Evolutionary conservation across 2,888 invertebrate species (phyloP).

Genomic region (Dioctria rufipes): DNA sequence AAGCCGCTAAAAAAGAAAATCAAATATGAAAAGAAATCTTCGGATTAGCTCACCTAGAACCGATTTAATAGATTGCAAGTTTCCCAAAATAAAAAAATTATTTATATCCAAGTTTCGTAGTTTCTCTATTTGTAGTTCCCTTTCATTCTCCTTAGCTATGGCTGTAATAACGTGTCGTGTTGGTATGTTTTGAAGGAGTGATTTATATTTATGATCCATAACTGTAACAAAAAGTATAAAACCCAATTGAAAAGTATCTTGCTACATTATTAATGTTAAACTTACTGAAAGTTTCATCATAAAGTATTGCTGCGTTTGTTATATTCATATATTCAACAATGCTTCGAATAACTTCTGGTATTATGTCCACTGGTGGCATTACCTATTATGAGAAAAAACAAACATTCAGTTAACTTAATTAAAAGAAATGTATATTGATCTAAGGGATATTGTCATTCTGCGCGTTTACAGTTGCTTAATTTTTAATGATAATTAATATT

Average conservation of each 20-base stretch:
- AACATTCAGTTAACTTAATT: neutral
- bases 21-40: neutral
- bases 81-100: conserved; percentile 90
- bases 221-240: conserved; percentile 72
- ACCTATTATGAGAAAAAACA: conserved; percentile 53
- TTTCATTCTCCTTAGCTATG: conserved; percentile 74
- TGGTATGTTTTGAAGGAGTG: conserved; percentile 89
- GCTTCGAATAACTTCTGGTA: conserved; percentile 86
- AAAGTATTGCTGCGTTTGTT: conserved; percentile 92
- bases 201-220: conserved; percentile 95
- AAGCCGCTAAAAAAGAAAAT: neutral
- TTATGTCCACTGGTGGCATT: conserved; percentile 85
- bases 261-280: neutral
- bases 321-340: conserved; percentile 88
- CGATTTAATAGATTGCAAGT: conserved; percentile 79
- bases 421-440: neutral
- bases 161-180: conserved; percentile 89
- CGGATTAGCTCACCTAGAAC: conserved; percentile 75
- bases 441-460: no score
- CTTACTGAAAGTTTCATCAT: conserved; percentile 87
- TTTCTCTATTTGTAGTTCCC: conserved; percentile 79
- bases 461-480: no score
- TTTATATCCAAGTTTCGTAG: conserved; percentile 88
- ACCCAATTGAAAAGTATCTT: neutral
- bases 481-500: no score